A percentile compares a stretch with the other conserved stretches of the same genome.
Evolutionary conservation across 2,113 vertebrate genomes (phyloP).

Genomic region (Bubo bubo): DNA sequence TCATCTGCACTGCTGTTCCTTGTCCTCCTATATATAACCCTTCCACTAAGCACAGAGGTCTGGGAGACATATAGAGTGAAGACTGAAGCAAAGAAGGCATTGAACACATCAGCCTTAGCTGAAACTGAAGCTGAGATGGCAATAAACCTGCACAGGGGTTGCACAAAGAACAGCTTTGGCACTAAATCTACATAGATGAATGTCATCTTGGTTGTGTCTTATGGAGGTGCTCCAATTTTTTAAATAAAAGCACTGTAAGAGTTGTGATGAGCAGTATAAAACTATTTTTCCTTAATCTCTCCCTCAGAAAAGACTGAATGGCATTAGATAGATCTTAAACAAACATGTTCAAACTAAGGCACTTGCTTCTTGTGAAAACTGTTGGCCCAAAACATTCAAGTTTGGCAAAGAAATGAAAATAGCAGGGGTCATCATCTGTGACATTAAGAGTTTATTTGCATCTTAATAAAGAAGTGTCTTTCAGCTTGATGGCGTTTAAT

Average conservation of each 20-base stretch:
- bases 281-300: not conserved
- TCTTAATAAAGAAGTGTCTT: not conserved
- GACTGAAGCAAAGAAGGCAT: not conserved
- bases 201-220: not conserved
- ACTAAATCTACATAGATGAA: not conserved
- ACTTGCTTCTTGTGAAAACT: not conserved
- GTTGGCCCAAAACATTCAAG: not conserved
- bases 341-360: not conserved
- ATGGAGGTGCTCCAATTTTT: not conserved
- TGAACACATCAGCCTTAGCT: not conserved
- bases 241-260: not conserved
- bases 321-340: not conserved
- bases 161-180: not conserved
- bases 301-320: not conserved
- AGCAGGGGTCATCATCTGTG: not conserved
- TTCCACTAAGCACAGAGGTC: not conserved
- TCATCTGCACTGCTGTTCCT: not conserved
- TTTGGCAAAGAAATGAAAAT: slow-evolving; percentile 18
- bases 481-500: not conserved
- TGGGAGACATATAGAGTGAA: not conserved
- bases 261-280: not conserved
- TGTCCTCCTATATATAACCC: not conserved
- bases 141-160: not conserved
- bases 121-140: not conserved
- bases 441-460: slow-evolving; percentile 1